A percentile compares a stretch with the other conserved stretches of the same genome.
Conservation (phyloP, 2,113 vertebrate species). For the Eretmodus cyanostictus region DNA sequence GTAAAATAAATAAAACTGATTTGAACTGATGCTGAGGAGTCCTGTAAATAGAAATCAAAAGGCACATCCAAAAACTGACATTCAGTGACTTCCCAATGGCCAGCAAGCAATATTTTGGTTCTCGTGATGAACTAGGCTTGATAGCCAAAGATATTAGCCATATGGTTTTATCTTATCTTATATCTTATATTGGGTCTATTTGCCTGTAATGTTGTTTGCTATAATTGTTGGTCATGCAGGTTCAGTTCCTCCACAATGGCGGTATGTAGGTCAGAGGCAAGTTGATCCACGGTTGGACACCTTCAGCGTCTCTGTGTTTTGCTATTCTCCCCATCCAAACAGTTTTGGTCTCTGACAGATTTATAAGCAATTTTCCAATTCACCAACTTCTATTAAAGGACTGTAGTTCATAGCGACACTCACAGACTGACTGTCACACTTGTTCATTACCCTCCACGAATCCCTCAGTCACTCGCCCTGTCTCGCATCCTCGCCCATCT, state of each 20-base stretch:
- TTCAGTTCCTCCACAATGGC: not conserved
- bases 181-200: not conserved
- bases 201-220: not conserved
- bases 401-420: not conserved
- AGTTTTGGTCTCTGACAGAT: slow-evolving; percentile 14
- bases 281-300: not conserved
- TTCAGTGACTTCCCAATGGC: not conserved
- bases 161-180: not conserved
- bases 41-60: not conserved
- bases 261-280: slow-evolving; percentile 13
- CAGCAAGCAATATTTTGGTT: not conserved
- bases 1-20: not conserved
- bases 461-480: not conserved
- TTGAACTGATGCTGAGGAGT: not conserved
- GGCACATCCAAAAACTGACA: not conserved
- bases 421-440: not conserved
- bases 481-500: not conserved
- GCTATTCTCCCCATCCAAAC: not conserved
- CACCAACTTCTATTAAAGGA: slow-evolving; percentile 23
- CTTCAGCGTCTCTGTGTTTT: not conserved
- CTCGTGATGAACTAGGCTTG: not conserved
- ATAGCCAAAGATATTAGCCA: not conserved
- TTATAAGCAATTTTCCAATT: slow-evolving; percentile 45
- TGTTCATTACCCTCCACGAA: not conserved
- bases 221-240: not conserved